A percentile compares a stretch with the other conserved stretches of the same genome.
phyloP scores from a whole-genome alignment of 2,888 invertebrate species.

The Nephrotoma guestfalica region DNA sequence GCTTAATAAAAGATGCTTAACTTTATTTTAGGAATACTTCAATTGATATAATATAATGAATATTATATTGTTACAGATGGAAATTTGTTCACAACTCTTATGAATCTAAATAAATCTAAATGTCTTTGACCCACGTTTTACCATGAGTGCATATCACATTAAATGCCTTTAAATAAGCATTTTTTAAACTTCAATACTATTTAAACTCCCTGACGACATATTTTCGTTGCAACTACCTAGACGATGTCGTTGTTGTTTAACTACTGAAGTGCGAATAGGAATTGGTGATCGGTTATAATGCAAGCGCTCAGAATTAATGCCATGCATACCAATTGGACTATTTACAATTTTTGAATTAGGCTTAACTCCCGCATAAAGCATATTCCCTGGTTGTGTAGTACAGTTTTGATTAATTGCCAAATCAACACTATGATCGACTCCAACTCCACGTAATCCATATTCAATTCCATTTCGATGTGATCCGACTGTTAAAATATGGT shows the following conservation, averaged over 20 bases:
- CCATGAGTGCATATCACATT: neutral
- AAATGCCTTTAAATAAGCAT: neutral
- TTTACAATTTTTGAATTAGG: conserved; percentile 14
- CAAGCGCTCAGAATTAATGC: neutral
- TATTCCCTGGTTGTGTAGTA: neutral
- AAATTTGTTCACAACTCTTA: neutral
- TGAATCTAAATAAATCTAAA: neutral
- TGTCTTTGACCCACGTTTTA: neutral
- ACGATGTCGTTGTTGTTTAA: conserved; percentile 28
- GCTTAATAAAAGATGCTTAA: neutral
- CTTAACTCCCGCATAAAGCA: conserved; percentile 19
- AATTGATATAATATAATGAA: neutral
- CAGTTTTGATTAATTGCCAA: conserved; percentile 3
- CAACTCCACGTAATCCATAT: conserved; percentile 25
- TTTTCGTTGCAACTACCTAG: conserved; percentile 32
- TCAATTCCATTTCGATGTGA: conserved; percentile 26
- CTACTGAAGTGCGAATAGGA: conserved; percentile 23
- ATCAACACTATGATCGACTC: conserved; percentile 16
- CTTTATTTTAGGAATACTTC: neutral
- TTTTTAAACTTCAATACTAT: conserved; percentile 31
- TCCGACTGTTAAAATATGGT: conserved; percentile 12
- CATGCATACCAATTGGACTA: conserved; percentile 29
- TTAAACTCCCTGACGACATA: conserved; percentile 32
- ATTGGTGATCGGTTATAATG: conserved; percentile 23
- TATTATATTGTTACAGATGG: neutral